Evolutionary conservation across 2,888 invertebrate species (phyloP), one percentile per base, ranked within the genome.

Genomic region (Cryptophagus acutangulus): DNA sequence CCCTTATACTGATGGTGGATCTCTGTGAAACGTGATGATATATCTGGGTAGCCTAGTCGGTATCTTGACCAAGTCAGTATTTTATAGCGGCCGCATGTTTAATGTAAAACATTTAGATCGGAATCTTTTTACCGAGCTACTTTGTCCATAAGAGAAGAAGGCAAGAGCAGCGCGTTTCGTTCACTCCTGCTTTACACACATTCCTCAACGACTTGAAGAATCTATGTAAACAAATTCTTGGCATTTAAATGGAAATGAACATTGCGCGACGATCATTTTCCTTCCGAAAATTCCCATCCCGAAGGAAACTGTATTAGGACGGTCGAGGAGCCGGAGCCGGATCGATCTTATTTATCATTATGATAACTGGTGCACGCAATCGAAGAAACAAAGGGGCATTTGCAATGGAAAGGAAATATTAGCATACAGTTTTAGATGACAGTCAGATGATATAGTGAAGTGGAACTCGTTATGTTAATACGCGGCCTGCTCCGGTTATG

Each of bases 381-480:
- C 61, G 61, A 61, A 62, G 51, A 61, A 64, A 66, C 65, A 66
- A 66, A 67, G 66, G 26, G 59, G 61, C 63, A 64, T 66, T 67
- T 57, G 63, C 67, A 64, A 61, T 57, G 62, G 62, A 63, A 65
- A 57, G 65, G 59, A 64, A 65, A 58, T 67, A 68, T 67, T 67
- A 67, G 65, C 68, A 67, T 68, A 67, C 59, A 61, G 62, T 66
- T 67, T 67, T 67, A 68, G 68, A 69, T 69, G 67, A 67, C 67
- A 66, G 62, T 62, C 59, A 62, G 65, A 70, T 69, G 70, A 70
- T 69, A 69, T 69, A 69, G 56, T 58, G 61, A 58, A 60, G 62
- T 63, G 60, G 59, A 66, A 69, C 69, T 65, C 62, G 70, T 69
- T 70, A 70, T 69, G 70, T 59, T 69, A 70, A 70, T 70, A 52